Conservation (phyloP, 2,888 invertebrate species). For the Leucophora obtusa region DNA sequence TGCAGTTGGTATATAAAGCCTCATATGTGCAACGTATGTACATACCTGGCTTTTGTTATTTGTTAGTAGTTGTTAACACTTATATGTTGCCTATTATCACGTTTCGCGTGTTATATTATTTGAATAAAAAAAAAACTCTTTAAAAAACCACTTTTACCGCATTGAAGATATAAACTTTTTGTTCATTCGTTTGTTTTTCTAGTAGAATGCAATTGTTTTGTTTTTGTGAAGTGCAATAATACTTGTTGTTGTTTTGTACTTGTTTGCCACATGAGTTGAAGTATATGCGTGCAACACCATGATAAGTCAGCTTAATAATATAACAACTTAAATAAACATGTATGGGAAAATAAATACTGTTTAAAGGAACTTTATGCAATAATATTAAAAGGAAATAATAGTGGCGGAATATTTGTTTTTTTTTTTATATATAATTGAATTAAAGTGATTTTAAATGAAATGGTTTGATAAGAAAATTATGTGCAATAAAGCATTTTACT, state of each 20-base stretch:
- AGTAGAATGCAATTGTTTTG: constrained; percentile 17
- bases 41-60: constrained; percentile 19
- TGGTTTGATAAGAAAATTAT: constrained; percentile 16
- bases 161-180: constrained; percentile 53
- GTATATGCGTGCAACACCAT: constrained; percentile 57
- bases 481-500: not conserved
- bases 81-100: constrained; percentile 54
- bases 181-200: not conserved
- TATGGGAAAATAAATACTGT: not conserved
- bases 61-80: constrained; percentile 52
- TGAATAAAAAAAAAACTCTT: constrained; percentile 30
- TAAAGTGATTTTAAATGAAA: constrained; percentile 47
- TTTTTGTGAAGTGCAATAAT: constrained; percentile 38
- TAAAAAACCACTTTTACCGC: constrained; percentile 57
- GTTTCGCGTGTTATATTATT: constrained; percentile 62
- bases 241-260: constrained; percentile 28
- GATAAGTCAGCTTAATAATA: constrained; percentile 57
- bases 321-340: constrained; percentile 26
- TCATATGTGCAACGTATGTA: no score
- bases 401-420: constrained; percentile 6
- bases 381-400: constrained; percentile 18
- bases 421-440: constrained; percentile 37
- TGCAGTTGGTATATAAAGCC: no score
- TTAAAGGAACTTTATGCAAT: not conserved
- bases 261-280: constrained; percentile 37